These are phyloP conservation scores for Vombatus ursinus DNA, from an alignment of 2,113 vertebrate genomes.

Conservation along the genomic window DNA sequence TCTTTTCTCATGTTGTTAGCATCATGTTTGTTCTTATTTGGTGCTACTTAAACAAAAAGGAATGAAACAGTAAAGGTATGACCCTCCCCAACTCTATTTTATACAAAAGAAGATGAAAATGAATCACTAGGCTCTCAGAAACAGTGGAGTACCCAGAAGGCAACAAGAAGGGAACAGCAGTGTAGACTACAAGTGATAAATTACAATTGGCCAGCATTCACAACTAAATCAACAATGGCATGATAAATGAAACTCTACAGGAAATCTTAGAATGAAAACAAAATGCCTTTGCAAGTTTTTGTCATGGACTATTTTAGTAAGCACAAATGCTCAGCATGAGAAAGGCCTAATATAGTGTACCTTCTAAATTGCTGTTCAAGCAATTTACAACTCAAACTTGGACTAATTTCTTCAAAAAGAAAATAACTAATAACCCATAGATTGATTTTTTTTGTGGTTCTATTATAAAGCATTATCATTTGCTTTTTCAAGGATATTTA, in stretches of 20 bases:
- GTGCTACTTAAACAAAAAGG: slow-evolving; percentile 28
- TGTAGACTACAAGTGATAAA: slow-evolving; percentile 31
- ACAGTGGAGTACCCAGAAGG: slow-evolving; percentile 50
- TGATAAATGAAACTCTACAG: slow-evolving; percentile 45
- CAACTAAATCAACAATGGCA: slow-evolving; percentile 55
- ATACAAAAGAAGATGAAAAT: slow-evolving; percentile 46
- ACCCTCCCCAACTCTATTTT: slow-evolving; percentile 2
- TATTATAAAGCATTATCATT: neutral
- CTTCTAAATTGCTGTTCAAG: slow-evolving; percentile 19
- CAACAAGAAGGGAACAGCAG: slow-evolving; percentile 45
- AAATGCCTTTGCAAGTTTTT: slow-evolving; percentile 55
- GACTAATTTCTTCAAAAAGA: slow-evolving; percentile 37
- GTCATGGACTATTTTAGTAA: slow-evolving; percentile 23
- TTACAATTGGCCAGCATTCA: neutral
- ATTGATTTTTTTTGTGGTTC: neutral
- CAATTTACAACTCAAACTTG: slow-evolving; percentile 8
- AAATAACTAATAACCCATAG: neutral
- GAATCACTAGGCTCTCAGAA: slow-evolving; percentile 51
- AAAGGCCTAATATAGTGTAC: neutral
- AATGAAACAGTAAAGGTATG: neutral
- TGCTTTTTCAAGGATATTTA: neutral
- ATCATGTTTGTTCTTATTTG: slow-evolving; percentile 36
- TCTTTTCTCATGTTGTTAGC: slow-evolving; percentile 5
- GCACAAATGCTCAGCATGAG: neutral
- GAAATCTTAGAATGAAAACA: slow-evolving; percentile 24